Evolutionary conservation across 2,113 vertebrate species (phyloP).

Genomic region (Neopipo cinnamomea): DNA sequence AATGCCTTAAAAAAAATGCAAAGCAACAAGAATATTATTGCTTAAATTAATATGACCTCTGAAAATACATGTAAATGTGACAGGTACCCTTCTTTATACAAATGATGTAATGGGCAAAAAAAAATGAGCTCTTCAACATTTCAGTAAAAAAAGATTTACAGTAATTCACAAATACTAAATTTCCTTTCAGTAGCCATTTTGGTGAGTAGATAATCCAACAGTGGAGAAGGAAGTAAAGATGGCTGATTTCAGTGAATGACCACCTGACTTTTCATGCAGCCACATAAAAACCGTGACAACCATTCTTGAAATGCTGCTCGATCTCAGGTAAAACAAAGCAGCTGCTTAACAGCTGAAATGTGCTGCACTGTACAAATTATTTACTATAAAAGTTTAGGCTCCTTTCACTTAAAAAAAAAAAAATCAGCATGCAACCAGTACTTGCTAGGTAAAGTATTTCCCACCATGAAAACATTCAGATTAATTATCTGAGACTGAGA

Average conservation of each 20-base stretch:
- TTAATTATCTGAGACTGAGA: not conserved
- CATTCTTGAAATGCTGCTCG: not conserved
- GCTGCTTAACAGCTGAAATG: not conserved
- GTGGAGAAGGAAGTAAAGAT: not conserved
- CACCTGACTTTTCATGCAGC: not conserved
- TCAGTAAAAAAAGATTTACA: not conserved
- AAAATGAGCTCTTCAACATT: not conserved
- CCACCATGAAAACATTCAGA: not conserved
- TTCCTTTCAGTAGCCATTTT: not conserved
- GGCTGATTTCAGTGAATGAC: not conserved
- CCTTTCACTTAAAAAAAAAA: not conserved
- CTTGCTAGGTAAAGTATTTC: not conserved
- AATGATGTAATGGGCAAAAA: not conserved
- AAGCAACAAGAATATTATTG: not conserved
- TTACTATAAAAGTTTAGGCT: not conserved
- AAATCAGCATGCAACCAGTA: not conserved
- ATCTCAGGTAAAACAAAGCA: not conserved
- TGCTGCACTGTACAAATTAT: not conserved
- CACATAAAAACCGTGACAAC: not conserved
- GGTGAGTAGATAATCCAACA: not conserved
- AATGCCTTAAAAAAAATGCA: not conserved
- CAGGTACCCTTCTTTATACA: not conserved
- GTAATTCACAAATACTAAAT: not conserved
- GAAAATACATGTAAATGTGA: not conserved
- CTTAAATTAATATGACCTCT: not conserved